Conservation (phyloP, 1,140 invertebrate species). For the Paramacrobiotus metropolitanus region DNA sequence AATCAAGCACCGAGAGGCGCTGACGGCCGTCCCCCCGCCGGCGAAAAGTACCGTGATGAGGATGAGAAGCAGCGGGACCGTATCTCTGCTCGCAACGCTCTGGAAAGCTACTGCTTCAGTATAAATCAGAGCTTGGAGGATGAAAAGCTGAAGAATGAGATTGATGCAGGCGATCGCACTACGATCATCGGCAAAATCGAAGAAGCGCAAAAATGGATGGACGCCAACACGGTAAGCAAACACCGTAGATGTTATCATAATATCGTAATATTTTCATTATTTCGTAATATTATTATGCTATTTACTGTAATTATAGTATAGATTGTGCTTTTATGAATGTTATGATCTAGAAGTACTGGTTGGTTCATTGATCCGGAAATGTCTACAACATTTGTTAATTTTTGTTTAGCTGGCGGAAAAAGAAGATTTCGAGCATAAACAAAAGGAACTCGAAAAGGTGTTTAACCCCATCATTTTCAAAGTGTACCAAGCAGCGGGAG, state of each 20-base stretch:
- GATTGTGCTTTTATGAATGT: too few relatives aligned
- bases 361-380: too few relatives aligned
- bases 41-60: slow-evolving; percentile 20
- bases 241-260: too few relatives aligned
- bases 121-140: slow-evolving; percentile 13
- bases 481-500: slow-evolving; percentile 13
- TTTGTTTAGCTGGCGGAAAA: slow-evolving; percentile 26
- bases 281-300: too few relatives aligned
- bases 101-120: slow-evolving; percentile 13
- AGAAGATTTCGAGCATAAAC: slow-evolving; percentile 22
- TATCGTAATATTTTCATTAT: too few relatives aligned
- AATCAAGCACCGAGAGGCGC: too few relatives aligned
- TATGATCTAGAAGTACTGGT: too few relatives aligned
- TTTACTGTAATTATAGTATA: too few relatives aligned
- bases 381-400: too few relatives aligned
- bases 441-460: slow-evolving; percentile 23
- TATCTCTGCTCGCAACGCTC: slow-evolving; percentile 24
- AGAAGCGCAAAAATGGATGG: slow-evolving; percentile 24
- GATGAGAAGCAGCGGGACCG: slow-evolving; percentile 26
- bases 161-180: slow-evolving; percentile 8
- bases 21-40: slow-evolving; percentile 25
- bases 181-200: slow-evolving; percentile 8
- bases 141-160: slow-evolving; percentile 8
- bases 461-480: slow-evolving; percentile 18
- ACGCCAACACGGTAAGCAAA: too few relatives aligned